These are phyloP conservation scores for Amniataba percoides DNA, from an alignment of 2,797 vertebrate species.

Conservation along the genomic window DNA sequence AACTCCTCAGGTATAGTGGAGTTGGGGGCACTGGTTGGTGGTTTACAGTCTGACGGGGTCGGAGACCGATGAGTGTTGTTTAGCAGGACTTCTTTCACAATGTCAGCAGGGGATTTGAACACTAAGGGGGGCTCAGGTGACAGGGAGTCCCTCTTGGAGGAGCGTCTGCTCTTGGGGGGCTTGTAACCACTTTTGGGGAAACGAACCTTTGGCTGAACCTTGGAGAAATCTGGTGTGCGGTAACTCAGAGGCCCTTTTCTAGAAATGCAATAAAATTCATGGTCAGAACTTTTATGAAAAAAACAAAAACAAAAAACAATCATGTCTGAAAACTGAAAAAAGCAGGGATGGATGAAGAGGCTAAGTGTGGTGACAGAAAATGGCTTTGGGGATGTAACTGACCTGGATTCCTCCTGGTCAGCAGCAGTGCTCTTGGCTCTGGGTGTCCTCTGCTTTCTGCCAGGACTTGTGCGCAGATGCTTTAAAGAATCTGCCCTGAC, in stretches of 20 bases:
- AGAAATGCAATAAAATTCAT: constrained; percentile 18
- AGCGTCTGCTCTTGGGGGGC: constrained; percentile 86
- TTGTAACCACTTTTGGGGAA: constrained; percentile 89
- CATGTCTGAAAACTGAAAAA: neutral
- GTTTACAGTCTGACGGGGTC: neutral
- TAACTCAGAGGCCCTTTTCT: constrained; percentile 85
- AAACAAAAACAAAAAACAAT: neutral
- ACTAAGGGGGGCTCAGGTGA: constrained; percentile 66
- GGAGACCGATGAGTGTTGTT: constrained; percentile 74
- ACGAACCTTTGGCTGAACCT: constrained; percentile 89
- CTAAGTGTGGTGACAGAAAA: neutral
- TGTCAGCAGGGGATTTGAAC: constrained; percentile 93
- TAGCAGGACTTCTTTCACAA: constrained; percentile 90
- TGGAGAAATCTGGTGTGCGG: constrained; percentile 91
- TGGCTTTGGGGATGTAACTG: neutral
- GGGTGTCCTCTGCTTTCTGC: constrained; percentile 14
- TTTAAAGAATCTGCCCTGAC: constrained; percentile 7
- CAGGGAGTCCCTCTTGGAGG: constrained; percentile 27
- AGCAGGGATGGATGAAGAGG: neutral
- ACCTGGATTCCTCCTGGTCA: constrained; percentile 67
- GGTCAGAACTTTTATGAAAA: neutral
- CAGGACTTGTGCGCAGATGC: constrained; percentile 12
- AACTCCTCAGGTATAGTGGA: constrained; percentile 86
- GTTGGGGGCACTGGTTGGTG: constrained; percentile 17
- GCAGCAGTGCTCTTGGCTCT: constrained; percentile 34